Conservation (phyloP, 1,140 invertebrate genomes). For the Trachymyrmex cornetzi region DNA sequence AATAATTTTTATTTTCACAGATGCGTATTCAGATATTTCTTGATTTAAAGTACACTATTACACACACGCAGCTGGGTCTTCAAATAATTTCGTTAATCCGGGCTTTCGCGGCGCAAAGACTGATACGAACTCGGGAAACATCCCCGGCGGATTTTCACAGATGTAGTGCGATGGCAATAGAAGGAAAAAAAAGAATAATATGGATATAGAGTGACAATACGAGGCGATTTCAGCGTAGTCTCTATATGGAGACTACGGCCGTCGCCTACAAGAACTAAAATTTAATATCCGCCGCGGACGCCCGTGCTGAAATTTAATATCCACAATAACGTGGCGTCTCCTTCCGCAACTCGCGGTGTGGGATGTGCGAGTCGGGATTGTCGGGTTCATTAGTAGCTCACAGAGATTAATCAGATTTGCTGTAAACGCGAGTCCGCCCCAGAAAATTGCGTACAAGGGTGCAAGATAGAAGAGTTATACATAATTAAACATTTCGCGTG, state of each 20-base stretch:
- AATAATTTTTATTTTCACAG: slow-evolving; percentile 1
- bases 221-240: slow-evolving; percentile 30
- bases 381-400: slow-evolving; percentile 61
- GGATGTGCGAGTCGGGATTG: slow-evolving; percentile 47
- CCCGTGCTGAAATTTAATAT: slow-evolving; percentile 60
- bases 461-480: slow-evolving; percentile 13
- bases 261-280: slow-evolving; percentile 52
- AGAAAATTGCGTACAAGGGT: slow-evolving; percentile 48
- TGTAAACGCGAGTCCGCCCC: slow-evolving; percentile 13
- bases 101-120: background rate
- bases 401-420: slow-evolving; percentile 60
- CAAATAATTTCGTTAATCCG: slow-evolving; percentile 27
- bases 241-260: background rate
- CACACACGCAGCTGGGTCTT: background rate
- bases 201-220: slow-evolving; percentile 20
- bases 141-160: slow-evolving; percentile 7
- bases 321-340: slow-evolving; percentile 59
- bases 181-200: slow-evolving; percentile 9
- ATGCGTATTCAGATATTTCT: background rate
- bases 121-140: background rate
- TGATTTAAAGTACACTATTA: background rate
- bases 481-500: slow-evolving; percentile 54
- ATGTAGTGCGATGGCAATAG: background rate
- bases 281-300: slow-evolving; percentile 57
- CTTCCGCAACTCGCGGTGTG: slow-evolving; percentile 36